These are phyloP conservation scores for Erythrocebus patas DNA, from an alignment of 2,113 vertebrate genomes.

Conservation along the genomic window DNA sequence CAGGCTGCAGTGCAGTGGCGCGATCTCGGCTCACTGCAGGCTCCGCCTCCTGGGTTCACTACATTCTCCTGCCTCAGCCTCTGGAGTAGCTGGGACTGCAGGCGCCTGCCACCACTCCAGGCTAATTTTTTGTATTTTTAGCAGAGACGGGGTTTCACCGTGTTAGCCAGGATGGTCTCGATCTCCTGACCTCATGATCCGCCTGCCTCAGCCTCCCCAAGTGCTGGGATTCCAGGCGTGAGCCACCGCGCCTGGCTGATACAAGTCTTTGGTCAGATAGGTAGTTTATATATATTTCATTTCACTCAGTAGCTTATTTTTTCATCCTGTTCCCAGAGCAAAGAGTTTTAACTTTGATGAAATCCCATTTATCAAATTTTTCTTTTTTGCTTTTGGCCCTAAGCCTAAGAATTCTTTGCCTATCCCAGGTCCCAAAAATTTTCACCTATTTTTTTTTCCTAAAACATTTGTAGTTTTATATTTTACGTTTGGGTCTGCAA, in stretches of 20 bases:
- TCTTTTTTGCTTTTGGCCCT: background rate
- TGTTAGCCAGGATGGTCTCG: too few relatives aligned
- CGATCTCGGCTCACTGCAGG: too few relatives aligned
- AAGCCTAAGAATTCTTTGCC: background rate
- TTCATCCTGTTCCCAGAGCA: background rate
- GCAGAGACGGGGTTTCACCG: too few relatives aligned
- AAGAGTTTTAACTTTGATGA: background rate
- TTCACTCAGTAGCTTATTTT: background rate
- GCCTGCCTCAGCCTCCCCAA: too few relatives aligned
- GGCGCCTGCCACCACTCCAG: rapidly evolving
- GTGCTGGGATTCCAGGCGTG: too few relatives aligned
- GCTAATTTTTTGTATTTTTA: too few relatives aligned
- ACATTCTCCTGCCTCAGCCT: too few relatives aligned
- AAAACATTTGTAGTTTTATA: background rate
- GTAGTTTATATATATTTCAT: background rate
- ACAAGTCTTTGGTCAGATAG: background rate
- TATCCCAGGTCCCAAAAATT: background rate
- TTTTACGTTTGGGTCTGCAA: background rate
- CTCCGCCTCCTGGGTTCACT: too few relatives aligned
- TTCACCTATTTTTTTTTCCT: background rate
- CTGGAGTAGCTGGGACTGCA: too few relatives aligned
- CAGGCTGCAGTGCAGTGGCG: too few relatives aligned
- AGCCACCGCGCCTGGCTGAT: too few relatives aligned
- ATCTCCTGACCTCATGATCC: too few relatives aligned
- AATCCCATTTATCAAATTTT: background rate